phyloP scores from a whole-genome alignment of 2,888 invertebrate species.

The Acleris sparsana region DNA sequence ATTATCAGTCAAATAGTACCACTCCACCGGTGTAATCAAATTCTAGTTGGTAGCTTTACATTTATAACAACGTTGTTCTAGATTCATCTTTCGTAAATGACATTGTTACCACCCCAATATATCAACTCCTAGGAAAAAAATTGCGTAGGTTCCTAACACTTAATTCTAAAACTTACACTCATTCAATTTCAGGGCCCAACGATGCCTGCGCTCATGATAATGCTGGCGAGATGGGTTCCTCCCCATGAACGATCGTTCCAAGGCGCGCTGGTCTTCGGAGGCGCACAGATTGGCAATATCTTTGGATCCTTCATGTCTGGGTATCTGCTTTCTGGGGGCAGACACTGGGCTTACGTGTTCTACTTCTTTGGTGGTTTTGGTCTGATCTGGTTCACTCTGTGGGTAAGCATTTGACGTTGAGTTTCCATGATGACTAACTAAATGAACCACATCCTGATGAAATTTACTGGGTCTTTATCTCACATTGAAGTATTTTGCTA shows the following conservation, averaged over 20 bases:
- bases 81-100: too few species aligned
- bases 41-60: too few species aligned
- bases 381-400: constrained; percentile 79
- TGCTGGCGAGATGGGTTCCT: constrained; percentile 85
- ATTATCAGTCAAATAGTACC: too few species aligned
- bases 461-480: too few species aligned
- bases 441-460: too few species aligned
- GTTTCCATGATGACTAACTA: background rate
- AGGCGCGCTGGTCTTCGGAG: constrained; percentile 84
- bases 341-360: constrained; percentile 83
- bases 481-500: too few species aligned
- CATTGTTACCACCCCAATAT: too few species aligned
- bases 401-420: constrained; percentile 58
- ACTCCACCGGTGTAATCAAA: too few species aligned
- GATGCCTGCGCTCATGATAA: constrained; percentile 86
- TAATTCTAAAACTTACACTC: too few species aligned
- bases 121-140: too few species aligned
- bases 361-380: constrained; percentile 84
- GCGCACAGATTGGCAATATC: constrained; percentile 83
- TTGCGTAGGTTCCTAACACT: too few species aligned
- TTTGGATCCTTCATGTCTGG: constrained; percentile 82
- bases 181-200: constrained; percentile 85
- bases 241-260: constrained; percentile 83
- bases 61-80: too few species aligned
- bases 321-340: constrained; percentile 70